These are phyloP conservation scores for Mus minutoides DNA, from an alignment of 2,797 vertebrate species.

Conservation along the genomic window DNA sequence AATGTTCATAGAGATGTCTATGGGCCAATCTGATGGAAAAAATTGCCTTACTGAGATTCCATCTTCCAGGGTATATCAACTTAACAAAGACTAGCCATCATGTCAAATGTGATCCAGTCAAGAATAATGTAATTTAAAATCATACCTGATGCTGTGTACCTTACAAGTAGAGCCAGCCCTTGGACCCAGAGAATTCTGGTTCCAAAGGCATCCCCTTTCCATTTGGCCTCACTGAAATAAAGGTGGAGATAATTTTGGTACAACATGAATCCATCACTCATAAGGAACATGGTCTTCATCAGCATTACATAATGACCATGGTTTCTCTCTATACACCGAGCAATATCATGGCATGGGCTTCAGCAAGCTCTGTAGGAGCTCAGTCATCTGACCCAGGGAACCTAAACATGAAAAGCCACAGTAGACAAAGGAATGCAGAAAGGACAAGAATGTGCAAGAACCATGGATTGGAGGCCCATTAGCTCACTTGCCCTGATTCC, in stretches of 20 bases:
- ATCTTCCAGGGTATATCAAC: neutral
- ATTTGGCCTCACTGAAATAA: neutral
- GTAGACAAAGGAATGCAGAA: neutral
- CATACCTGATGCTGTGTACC: neutral
- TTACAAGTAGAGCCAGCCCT: neutral
- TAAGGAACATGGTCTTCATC: neutral
- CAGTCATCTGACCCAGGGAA: neutral
- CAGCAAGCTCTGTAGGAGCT: neutral
- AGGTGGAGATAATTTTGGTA: neutral
- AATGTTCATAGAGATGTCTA: neutral
- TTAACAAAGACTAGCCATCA: neutral
- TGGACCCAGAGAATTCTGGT: neutral
- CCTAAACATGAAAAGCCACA: neutral
- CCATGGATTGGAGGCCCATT: neutral
- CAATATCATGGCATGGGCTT: no score
- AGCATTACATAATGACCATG: neutral
- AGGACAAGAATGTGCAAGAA: neutral
- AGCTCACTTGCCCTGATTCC: neutral
- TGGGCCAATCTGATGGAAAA: neutral
- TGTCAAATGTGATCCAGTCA: neutral
- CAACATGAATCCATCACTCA: neutral
- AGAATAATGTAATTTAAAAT: neutral
- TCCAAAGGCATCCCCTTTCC: neutral
- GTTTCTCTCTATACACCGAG: neutral
- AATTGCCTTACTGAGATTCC: no score